Evolutionary conservation across 2,888 invertebrate species (phyloP), one percentile per base, ranked within the genome.

Genomic region (Athalia rosae): DNA sequence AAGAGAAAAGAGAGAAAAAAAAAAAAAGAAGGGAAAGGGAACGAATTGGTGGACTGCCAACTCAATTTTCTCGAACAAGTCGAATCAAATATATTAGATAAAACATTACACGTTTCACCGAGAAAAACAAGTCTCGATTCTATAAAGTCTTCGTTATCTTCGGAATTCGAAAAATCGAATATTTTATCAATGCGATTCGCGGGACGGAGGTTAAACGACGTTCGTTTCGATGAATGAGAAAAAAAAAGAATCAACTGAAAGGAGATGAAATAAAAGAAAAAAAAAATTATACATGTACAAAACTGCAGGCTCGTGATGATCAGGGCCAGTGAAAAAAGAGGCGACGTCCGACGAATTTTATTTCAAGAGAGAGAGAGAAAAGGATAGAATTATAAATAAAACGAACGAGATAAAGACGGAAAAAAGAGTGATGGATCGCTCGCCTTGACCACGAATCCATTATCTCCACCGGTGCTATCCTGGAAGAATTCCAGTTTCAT

Each of bases 381-480:
- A 61, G 67, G 50, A 67, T 9, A 11, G 53, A 66, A 8, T 66
- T n/a, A 5, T 13, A 67, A n/a, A 53, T 50, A 8, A 47, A 53
- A 53, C 4, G 67, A 67, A 4, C 56, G 67, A 15, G 28, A 61
- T n/a, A 13, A 13, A 61, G 15, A 28, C 15, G 66, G 47, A 41
- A 58, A 41, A 41, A 45, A 61, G 45, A 74, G 74, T 74, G 74
- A 74, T 74, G 74, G 74, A 74, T 74, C 58, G 74, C 61, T 74
- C 50, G 74, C 74, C 74, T 74, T 74, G 74, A 74, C 74, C 74
- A 61, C 74, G 74, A 74, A 74, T 74, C 74, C 61, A 74, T 74
- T 74, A 74, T 74, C 74, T 74, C 71, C 71, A 71, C 71, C 71
- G 71, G 71, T 58, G 71, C 9, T 47, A 5, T 28, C 41, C 15